Evolutionary conservation across 2,888 invertebrate species (phyloP).

Genomic region (Standfussiana lucernea): DNA sequence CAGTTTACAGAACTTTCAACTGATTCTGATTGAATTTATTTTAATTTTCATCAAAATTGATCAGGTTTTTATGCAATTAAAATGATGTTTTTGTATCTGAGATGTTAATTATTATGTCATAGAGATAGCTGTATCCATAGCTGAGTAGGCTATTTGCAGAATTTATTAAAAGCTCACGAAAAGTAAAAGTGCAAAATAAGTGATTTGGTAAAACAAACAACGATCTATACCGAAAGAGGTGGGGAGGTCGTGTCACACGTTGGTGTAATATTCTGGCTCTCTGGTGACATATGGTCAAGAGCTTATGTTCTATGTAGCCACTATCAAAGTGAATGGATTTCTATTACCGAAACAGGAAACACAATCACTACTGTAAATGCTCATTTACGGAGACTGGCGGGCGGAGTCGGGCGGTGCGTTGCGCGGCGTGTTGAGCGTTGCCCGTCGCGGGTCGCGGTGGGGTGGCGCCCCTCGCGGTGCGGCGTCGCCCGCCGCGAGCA

Average conservation of each 20-base stretch:
- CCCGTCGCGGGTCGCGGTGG: too few relatives aligned
- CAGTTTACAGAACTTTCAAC: conserved; percentile 28
- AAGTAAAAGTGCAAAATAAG: neutral
- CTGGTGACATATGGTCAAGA: neutral
- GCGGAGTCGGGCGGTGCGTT: too few relatives aligned
- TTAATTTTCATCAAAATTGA: conserved; percentile 3
- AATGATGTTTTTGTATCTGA: neutral
- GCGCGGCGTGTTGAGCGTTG: too few relatives aligned
- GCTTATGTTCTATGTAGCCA: neutral
- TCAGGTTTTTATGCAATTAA: neutral
- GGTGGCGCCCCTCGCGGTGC: too few relatives aligned
- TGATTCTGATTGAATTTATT: conserved; percentile 12
- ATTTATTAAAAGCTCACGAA: conserved; percentile 2
- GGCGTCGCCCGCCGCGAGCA: too few relatives aligned
- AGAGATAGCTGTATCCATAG: neutral
- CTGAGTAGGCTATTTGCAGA: neutral
- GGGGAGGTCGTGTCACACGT: conserved; percentile 25
- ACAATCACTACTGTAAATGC: neutral
- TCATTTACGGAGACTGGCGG: too few relatives aligned
- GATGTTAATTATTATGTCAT: conserved; percentile 9
- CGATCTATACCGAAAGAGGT: conserved; percentile 11
- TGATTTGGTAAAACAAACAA: conserved; percentile 42
- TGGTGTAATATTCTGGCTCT: neutral
- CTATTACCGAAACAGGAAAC: neutral
- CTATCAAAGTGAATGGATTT: neutral